These are phyloP conservation scores for Pseudopleuronectes americanus DNA, from an alignment of 2,797 vertebrate genomes.

Conservation along the genomic window DNA sequence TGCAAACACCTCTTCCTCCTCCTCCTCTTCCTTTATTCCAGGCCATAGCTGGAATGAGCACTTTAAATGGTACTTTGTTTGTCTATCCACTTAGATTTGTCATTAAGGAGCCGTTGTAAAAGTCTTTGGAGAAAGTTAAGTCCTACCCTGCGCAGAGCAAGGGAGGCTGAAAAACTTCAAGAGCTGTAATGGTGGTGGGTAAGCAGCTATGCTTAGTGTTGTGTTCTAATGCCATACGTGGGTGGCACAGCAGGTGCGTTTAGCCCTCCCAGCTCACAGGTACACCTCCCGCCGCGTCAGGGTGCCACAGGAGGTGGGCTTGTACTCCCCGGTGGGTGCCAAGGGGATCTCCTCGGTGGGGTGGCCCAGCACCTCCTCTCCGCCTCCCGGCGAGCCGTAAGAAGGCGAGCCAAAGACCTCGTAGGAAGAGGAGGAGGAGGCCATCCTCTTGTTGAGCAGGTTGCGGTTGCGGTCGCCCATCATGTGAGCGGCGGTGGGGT, in stretches of 20 bases:
- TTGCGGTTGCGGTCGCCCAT: conserved; percentile 99
- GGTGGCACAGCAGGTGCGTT: conserved; percentile 34
- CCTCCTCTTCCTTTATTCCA: conserved; percentile 44
- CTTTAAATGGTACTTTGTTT: conserved; percentile 58
- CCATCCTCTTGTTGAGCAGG: conserved; percentile 98
- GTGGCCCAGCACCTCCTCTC: conserved; percentile 89
- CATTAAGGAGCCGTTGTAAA: conserved; percentile 51
- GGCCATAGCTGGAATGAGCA: conserved; percentile 33
- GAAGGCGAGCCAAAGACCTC: conserved; percentile 89
- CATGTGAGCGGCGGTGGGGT: conserved; percentile 88
- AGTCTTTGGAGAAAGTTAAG: conserved; percentile 73
- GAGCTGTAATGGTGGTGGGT: conserved; percentile 55
- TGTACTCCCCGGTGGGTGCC: conserved; percentile 96
- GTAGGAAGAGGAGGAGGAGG: conserved; percentile 97
- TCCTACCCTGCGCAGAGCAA: conserved; percentile 46
- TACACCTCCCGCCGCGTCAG: conserved; percentile 98
- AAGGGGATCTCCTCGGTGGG: conserved; percentile 95
- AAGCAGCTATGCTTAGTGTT: conserved; percentile 52
- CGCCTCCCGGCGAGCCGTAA: conserved; percentile 82
- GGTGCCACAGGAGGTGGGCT: conserved; percentile 95
- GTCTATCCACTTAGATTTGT: conserved; percentile 59
- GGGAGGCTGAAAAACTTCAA: conserved; percentile 58
- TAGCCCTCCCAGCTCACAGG: conserved; percentile 86
- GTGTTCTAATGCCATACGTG: conserved; percentile 34
- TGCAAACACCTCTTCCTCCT: conserved; percentile 76